Base-by-base conservation (phyloP, 2,797 vertebrate genomes). In the Menidia menidia region DNA sequence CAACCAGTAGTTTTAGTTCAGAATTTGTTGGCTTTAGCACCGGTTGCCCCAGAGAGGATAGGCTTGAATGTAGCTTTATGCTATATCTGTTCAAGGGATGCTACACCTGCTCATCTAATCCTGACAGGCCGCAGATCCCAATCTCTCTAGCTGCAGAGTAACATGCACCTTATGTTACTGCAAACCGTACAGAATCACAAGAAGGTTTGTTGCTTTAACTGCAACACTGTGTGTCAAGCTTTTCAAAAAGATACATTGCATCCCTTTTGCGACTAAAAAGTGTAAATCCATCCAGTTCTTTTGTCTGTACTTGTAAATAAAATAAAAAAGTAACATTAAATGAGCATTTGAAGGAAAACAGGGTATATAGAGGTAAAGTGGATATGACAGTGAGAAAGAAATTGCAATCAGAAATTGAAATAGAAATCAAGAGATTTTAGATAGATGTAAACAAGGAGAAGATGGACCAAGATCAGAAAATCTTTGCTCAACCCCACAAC, bases 61-160 rank as follows among this genome's bases (percentile, higher is more conserved):
- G 77, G 83, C 86, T 87, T 65, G 77, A 85, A 84, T 30, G 35
- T 78, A 82, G 90, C 88, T 91, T 88, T 90, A 87, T 85, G 90
- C 65, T 76, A 66, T 87, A 75, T 92, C 90, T 92, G 92, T 92
- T 93, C 90, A 91, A 85, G 80, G 89, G 89, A 92, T 90, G 92
- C 89, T 93, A 92, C 90, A 91, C 91, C 90, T 93, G 89, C 91
- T 92, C 85, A 25, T 79, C 80, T 93, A 94, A 93, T 94, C 93
- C 93, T 90, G 88, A 81, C 90, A 92, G 93, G 89, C 92, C 91
- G 87, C 92, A 68, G 83, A 85, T 87, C 87, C 87, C 82, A 85
- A 86, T 87, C 87, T 89, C 86, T 83, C 82, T 84, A 87, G 87
- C 89, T 87, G 90, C 80, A 71, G 83, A 87, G 84, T 89, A 91